Base-by-base conservation (phyloP, 2,888 invertebrate genomes). In the Lepidochitona cinerea region DNA sequence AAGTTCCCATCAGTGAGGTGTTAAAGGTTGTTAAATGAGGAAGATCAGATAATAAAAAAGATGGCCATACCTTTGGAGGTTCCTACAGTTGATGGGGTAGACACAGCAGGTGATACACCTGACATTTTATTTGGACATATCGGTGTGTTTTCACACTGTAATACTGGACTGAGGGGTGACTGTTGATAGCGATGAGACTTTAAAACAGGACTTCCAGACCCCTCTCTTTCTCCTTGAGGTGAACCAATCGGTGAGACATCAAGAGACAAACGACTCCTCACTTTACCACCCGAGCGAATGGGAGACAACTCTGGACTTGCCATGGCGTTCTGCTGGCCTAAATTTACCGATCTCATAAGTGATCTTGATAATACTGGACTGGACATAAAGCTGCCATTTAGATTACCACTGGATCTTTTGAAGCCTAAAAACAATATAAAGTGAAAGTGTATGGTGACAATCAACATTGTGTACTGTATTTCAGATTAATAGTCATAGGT, bases 241-340 rank as follows among this genome's bases (percentile, higher is more conserved):
- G 59, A 59, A 32, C 69, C 53, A 7, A 77, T 77, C 0, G 77
- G 77, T 7, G 77, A 77, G 12, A 77, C 54, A 23, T 59, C 59
- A 18, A 29, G 23, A 4, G 59, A 29, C 12, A 59, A 14, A 23
- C 59, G 59, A 59, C 59, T 29, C 1, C 23, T 12, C 14, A 32
- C 12, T 26, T 59, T 59, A 29, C 29, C 14, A 4, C 32, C 4
- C 23, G 59, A 3, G 29, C 59, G 12, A 18, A 77, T 77, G 5
- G 77, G 77, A 23, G 75, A 77, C n/a, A 77, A 35, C 41, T 75
- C 77, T 37, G 77, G 77, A 67, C 75, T 75, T 29, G 36, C 49
- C 3, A 75, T 65, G 37, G 71, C 71, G n/a, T 72, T 59, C 12
- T 29, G 59, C 59, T 59, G 59, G 32, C 23, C 4, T 1, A 18